Percentiles rank a stretch among this genome's conserved stretches.
Conservation (phyloP, 2,113 vertebrate species). For the Macquaria australasica region DNA sequence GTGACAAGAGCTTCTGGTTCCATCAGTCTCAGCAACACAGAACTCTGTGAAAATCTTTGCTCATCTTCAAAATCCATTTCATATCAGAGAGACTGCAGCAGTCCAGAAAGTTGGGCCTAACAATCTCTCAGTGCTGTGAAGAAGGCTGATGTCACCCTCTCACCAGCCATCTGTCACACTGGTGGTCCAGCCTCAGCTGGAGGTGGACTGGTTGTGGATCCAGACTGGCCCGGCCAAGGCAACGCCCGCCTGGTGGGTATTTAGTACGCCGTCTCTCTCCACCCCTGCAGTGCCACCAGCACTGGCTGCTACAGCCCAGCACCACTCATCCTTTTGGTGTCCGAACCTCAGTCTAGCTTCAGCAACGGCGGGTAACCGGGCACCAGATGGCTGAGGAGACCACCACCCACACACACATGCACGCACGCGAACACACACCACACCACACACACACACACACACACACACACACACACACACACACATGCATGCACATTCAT, state of each 20-base stretch:
- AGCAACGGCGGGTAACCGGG: slow-evolving; percentile 56
- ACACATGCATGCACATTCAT: slow-evolving; percentile 34
- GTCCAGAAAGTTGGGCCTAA: slow-evolving; percentile 45
- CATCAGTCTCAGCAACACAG: slow-evolving; percentile 5
- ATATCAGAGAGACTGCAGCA: slow-evolving; percentile 18
- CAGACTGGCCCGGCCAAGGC: slow-evolving; percentile 52
- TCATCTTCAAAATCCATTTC: slow-evolving; percentile 28
- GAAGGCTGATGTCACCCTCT: slow-evolving; percentile 57
- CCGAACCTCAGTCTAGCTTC: slow-evolving; percentile 43
- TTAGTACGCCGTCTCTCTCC: slow-evolving; percentile 30
- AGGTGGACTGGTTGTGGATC: slow-evolving; percentile 37
- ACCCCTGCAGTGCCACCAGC: slow-evolving; percentile 42
- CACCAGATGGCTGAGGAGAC: slow-evolving; percentile 77
- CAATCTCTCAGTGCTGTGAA: slow-evolving; percentile 13
- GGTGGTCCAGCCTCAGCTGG: slow-evolving; percentile 68
- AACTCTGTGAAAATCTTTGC: background rate
- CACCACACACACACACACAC: slow-evolving; percentile 35
- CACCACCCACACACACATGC: slow-evolving; percentile 55
- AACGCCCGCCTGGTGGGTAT: slow-evolving; percentile 43
- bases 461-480: slow-evolving; percentile 54
- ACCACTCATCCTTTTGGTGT: slow-evolving; percentile 42
- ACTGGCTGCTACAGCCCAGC: slow-evolving; percentile 18
- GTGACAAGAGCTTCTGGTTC: slow-evolving; percentile 3
- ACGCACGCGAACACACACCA: slow-evolving; percentile 43
- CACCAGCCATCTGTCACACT: slow-evolving; percentile 72